A percentile compares a stretch with the other conserved stretches of the same genome.
These are phyloP conservation scores for Clanis bilineata DNA, from an alignment of 2,888 invertebrate species.

Conservation along the genomic window DNA sequence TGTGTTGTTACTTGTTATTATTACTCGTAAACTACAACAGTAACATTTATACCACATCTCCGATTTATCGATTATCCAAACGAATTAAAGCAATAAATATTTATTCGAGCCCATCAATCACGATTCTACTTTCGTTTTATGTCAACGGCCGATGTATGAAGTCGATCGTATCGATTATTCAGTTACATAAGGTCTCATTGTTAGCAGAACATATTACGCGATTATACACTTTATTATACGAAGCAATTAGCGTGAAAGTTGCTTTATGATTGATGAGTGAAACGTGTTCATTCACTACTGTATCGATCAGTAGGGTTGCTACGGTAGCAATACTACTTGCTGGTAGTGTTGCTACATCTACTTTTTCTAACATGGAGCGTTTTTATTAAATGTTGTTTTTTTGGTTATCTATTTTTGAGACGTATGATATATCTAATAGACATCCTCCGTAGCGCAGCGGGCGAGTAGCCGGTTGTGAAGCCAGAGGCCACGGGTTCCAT, in stretches of 20 bases:
- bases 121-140: conserved; percentile 45
- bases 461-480: too few species aligned
- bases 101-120: background rate
- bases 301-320: conserved; percentile 25
- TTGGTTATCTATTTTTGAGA: too few species aligned
- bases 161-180: conserved; percentile 40
- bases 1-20: conserved; percentile 14
- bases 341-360: too few species aligned
- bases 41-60: background rate
- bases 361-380: too few species aligned
- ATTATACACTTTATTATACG: conserved; percentile 56
- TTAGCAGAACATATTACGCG: conserved; percentile 35
- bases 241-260: conserved; percentile 62
- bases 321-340: background rate
- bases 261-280: conserved; percentile 51
- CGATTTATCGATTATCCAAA: background rate
- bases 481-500: too few species aligned
- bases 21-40: background rate
- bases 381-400: too few species aligned
- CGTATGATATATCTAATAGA: too few species aligned
- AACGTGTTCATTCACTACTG: conserved; percentile 38
- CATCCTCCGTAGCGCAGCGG: too few species aligned
- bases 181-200: conserved; percentile 44
- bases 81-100: conserved; percentile 7
- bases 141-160: conserved; percentile 34